Evolutionary conservation across 1,140 invertebrate genomes (phyloP), one percentile per base, ranked within the genome.

Genomic region (Plectrocnemia conspersa): DNA sequence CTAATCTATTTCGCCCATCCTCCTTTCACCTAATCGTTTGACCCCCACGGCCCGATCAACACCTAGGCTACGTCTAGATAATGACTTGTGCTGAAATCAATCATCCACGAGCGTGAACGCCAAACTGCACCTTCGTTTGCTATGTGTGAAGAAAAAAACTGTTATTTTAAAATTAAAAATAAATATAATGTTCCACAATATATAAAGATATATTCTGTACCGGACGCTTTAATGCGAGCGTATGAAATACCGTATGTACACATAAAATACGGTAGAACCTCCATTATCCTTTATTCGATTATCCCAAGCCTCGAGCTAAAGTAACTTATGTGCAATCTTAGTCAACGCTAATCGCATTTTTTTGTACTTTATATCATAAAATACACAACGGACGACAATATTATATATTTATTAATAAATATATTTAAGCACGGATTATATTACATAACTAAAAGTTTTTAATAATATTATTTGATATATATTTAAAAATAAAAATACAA

Each of bases 11-110:
- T 9, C 10, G 33, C 32, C 47, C 47, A 50, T 50, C 47, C 47
- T 50, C 47, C 47, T 50, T 50, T 50, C 47, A 50, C 47, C 47
- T 50, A 22, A 50, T 50, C 47, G 47, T 21, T 50, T 50, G 47
- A 50, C 47, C 47, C 25, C 18, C 25, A n/a, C 23, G 32, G 18
- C 47, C 25, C 18, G 33, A 7, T 16, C 21, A 36, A 36, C 32
- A 50, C 47, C 32, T 35, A 24, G 11, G 2, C 19, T 7, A 18
- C 25, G 21, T 23, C 25, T 21, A 27, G 33, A 38, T 50, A 50
- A 50, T 50, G 47, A 50, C 32, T 16, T 23, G 29, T 16, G 47
- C 33, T 24, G 13, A 29, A 50, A 50, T 50, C 47, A 50, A 50
- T 50, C 47, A 50, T 24, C 47, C n/a, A 1, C 21, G 19, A 50